Conservation (phyloP, 2,797 vertebrate genomes). For the Fistularia commersonii region DNA sequence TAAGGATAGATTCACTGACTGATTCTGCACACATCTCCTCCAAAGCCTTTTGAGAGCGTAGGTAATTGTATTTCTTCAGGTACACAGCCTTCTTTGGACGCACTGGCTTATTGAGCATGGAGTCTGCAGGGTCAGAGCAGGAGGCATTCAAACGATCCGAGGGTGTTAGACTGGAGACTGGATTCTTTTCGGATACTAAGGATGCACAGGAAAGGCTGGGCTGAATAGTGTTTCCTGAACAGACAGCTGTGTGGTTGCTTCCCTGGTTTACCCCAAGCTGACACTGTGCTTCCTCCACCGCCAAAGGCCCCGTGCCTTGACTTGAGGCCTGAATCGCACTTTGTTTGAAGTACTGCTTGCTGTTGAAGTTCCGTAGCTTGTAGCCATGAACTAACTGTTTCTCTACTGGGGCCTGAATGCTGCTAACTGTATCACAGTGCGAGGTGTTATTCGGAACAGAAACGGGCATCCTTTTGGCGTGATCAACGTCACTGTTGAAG, state of each 20-base stretch:
- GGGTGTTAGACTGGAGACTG: slow-evolving; percentile 70
- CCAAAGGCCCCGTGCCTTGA: slow-evolving; percentile 57
- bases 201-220: slow-evolving; percentile 47
- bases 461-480: slow-evolving; percentile 51
- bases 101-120: slow-evolving; percentile 70
- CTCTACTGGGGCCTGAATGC: slow-evolving; percentile 67
- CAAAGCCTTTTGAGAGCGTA: slow-evolving; percentile 82
- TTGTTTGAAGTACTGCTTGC: slow-evolving; percentile 88
- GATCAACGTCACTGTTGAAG: slow-evolving; percentile 62
- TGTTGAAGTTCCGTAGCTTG: slow-evolving; percentile 91
- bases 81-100: slow-evolving; percentile 88
- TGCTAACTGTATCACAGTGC: slow-evolving; percentile 58
- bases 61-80: slow-evolving; percentile 91
- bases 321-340: slow-evolving; percentile 62
- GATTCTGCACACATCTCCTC: slow-evolving; percentile 71
- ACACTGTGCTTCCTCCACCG: slow-evolving; percentile 69
- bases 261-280: slow-evolving; percentile 55
- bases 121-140: slow-evolving; percentile 42
- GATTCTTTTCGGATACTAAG: slow-evolving; percentile 50
- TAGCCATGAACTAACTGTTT: slow-evolving; percentile 83
- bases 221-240: slow-evolving; percentile 58
- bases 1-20: slow-evolving; percentile 52
- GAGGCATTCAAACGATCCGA: slow-evolving; percentile 66
- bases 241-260: slow-evolving; percentile 41
- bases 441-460: slow-evolving; percentile 54